These are phyloP conservation scores for Coenonympha arcania DNA, from an alignment of 2,888 invertebrate species.

Conservation along the genomic window DNA sequence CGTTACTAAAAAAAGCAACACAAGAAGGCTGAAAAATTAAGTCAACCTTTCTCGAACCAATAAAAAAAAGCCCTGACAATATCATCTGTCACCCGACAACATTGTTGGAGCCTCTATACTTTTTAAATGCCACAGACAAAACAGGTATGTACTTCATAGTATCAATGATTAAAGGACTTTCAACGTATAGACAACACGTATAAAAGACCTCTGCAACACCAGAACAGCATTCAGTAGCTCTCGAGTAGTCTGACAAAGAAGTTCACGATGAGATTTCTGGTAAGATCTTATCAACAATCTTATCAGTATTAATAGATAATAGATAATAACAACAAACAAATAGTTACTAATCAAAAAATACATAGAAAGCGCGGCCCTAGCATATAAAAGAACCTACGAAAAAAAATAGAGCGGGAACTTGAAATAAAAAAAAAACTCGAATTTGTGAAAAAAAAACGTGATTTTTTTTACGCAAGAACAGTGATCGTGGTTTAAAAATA, in stretches of 20 bases:
- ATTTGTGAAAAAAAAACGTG: neutral
- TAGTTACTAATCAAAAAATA: too few relatives aligned
- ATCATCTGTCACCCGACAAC: conserved; percentile 7
- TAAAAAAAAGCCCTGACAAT: conserved; percentile 1
- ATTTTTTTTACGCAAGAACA: neutral
- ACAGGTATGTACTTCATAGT: conserved; percentile 26
- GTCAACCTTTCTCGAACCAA: conserved; percentile 3
- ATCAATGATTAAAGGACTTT: conserved; percentile 47
- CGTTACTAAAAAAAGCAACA: too few relatives aligned
- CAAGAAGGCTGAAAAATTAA: neutral
- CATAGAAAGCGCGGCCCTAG: neutral
- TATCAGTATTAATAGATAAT: conserved; percentile 21
- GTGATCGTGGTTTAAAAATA: neutral
- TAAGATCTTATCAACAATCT: conserved; percentile 40
- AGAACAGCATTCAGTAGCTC: conserved; percentile 67
- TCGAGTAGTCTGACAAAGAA: conserved; percentile 67
- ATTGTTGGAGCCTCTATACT: conserved; percentile 26
- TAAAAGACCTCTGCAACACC: conserved; percentile 50
- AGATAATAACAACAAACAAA: neutral
- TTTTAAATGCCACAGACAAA: conserved; percentile 26
- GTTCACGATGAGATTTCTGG: conserved; percentile 73
- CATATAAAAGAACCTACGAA: neutral
- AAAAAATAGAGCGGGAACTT: neutral
- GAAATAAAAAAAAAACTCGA: neutral
- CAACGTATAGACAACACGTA: conserved; percentile 49